Percentiles rank a stretch among this genome's conserved stretches.
phyloP scores from a whole-genome alignment of 1,140 invertebrate species.

The Goniozus legneri region DNA sequence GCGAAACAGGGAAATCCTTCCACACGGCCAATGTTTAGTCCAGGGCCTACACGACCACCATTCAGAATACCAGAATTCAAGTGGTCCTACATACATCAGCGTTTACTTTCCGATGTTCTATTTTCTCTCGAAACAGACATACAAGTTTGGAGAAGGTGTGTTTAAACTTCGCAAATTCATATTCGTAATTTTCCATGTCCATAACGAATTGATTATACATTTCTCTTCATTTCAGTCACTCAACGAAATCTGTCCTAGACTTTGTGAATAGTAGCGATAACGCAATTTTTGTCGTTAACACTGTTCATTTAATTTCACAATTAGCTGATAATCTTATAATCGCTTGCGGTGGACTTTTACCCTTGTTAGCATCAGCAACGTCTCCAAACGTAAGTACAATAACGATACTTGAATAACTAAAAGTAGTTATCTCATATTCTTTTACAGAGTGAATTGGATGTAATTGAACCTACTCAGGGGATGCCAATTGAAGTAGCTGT shows the following conservation, averaged over 20 bases:
- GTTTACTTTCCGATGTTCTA: conserved; percentile 92
- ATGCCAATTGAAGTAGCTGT: conserved; percentile 97
- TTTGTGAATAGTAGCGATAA: conserved; percentile 98
- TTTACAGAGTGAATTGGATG: conserved; percentile 91
- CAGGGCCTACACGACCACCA: conserved; percentile 90
- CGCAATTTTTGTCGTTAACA: conserved; percentile 98
- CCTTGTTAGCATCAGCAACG: conserved; percentile 94
- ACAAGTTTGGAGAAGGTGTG: conserved; percentile 80
- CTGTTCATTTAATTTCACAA: conserved; percentile 98
- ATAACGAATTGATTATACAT: background rate
- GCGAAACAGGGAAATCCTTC: conserved; percentile 59
- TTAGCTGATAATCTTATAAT: conserved; percentile 98
- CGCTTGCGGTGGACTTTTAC: conserved; percentile 95
- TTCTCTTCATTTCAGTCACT: conserved; percentile 80
- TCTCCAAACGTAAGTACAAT: conserved; percentile 94
- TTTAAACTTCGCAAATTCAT: conserved; percentile 12
- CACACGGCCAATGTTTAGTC: conserved; percentile 85
- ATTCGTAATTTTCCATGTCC: background rate
- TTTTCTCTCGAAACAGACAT: conserved; percentile 98
- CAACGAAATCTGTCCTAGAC: conserved; percentile 94
- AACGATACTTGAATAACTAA: too few species aligned
- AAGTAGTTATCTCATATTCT: too few species aligned
- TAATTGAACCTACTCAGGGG: conserved; percentile 96
- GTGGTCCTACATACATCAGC: conserved; percentile 98
- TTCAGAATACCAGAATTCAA: conserved; percentile 99